Conservation (phyloP, 2,888 invertebrate species). For the Lathronympha strigana region DNA sequence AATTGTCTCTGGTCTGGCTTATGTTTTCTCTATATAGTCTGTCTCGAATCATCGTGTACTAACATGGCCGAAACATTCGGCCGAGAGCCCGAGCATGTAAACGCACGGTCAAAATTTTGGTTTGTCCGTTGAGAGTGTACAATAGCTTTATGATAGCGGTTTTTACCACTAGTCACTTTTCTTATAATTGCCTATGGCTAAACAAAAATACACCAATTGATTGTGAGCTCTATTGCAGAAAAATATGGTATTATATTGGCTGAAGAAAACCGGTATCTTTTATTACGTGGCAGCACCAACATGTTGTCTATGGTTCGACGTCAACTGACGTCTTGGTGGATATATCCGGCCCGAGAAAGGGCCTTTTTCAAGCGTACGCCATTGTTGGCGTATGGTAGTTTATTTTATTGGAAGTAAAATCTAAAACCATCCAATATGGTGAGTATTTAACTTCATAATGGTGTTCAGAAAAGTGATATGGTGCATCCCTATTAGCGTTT, state of each 20-base stretch:
- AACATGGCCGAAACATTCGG: too few species aligned
- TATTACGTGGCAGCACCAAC: constrained; percentile 50
- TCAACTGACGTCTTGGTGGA: constrained; percentile 58
- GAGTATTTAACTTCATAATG: constrained; percentile 75
- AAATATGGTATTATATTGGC: too few species aligned
- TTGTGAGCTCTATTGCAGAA: not conserved
- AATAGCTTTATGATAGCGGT: not conserved
- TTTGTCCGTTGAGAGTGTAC: not conserved
- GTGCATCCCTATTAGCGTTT: constrained; percentile 57
- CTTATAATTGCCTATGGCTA: not conserved
- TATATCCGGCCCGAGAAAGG: constrained; percentile 72
- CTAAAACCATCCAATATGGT: constrained; percentile 94
- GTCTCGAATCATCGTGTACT: too few species aligned
- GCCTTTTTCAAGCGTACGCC: constrained; percentile 94
- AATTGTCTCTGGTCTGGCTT: too few species aligned
- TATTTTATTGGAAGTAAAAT: constrained; percentile 88
- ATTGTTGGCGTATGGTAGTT: constrained; percentile 93
- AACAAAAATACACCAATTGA: not conserved
- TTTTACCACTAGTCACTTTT: constrained; percentile 1
- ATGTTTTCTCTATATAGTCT: too few species aligned
- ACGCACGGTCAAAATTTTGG: too few species aligned
- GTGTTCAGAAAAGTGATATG: constrained; percentile 62
- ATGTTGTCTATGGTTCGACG: constrained; percentile 61
- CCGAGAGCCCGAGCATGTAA: too few species aligned
- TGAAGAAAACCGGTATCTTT: constrained; percentile 10